Evolutionary conservation across 2,888 invertebrate species (phyloP).

Genomic region (Slavum lentiscoides): DNA sequence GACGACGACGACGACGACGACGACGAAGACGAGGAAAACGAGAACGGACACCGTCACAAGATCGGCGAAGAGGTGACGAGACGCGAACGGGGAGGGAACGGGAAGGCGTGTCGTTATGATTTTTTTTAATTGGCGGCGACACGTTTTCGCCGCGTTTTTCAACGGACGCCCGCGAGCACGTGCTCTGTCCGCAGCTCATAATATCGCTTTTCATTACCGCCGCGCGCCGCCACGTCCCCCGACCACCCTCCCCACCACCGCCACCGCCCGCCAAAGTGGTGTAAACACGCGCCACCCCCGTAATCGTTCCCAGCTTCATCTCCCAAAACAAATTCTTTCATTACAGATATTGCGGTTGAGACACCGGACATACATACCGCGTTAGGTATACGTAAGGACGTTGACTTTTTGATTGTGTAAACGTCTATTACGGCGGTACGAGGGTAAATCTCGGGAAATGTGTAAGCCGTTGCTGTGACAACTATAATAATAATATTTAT

Average conservation of each 20-base stretch:
- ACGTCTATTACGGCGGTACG: too few species aligned
- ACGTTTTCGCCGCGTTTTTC: constrained; percentile 16
- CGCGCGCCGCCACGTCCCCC: not conserved
- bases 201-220: constrained; percentile 23
- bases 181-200: not conserved
- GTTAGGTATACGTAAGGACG: too few species aligned
- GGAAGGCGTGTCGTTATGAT: too few species aligned
- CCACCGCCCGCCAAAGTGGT: not conserved
- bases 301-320: not conserved
- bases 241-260: too few species aligned
- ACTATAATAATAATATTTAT: too few species aligned
- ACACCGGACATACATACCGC: too few species aligned
- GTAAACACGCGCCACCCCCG: not conserved
- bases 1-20: not conserved
- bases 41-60: constrained; percentile 11
- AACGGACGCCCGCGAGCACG: constrained; percentile 16
- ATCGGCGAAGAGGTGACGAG: constrained; percentile 31
- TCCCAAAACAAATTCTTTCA: too few species aligned
- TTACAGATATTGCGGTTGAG: too few species aligned
- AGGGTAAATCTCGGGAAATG: too few species aligned
- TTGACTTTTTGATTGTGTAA: too few species aligned
- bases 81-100: not conserved
- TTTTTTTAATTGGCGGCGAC: not conserved
- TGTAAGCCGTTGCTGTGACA: too few species aligned
- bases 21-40: constrained; percentile 3